Evolutionary conservation across 2,888 invertebrate species (phyloP), one percentile per base, ranked within the genome.

Genomic region (Andrena bucephala): DNA sequence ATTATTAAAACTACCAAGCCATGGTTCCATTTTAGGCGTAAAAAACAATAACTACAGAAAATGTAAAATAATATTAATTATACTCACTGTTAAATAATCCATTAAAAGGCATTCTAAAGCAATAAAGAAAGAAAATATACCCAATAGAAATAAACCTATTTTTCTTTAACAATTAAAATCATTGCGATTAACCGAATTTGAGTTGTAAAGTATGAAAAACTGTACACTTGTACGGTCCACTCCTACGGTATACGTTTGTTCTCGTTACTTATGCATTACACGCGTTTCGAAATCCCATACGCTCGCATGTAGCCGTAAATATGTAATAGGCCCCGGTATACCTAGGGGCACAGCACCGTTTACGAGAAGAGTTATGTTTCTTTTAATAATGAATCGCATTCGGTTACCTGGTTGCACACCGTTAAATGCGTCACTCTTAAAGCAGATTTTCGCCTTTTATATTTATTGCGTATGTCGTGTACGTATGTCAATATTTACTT

Each of bases 271-370:
- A 81, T 82, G 69, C 70, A 63, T 63, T 73, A 69, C 81, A 80
- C 69, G 81, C 57, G 74, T 74, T 74, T 81, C 73, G 80, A 73
- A 80, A 81, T 80, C 74, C 54, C 72, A 78, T 72, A 81, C 71
- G 79, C 42, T 78, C 60, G 79, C 80, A 67, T 73, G 80, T 81
- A 59, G 42, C 68, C 73, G 81, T 81, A 81, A 80, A 80, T 79
- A 80, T 73, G 73, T 65, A 80, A 80, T 71, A 80, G 80, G 57
- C 54, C 27, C 48, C 71, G 71, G 60, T 78, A 78, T 57, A 66
- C 71, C 79, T 27, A 54, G 52, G 60, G 66, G 60, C 71, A 57
- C 77, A 29, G 33, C 60, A 36, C 66, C 71, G 62, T 78, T 80
- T 62, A 60, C 78, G 16, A 20, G 8, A 33, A 60, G 70, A 67